Base-by-base conservation (phyloP, 2,888 invertebrate genomes). In the Augiades crinisus region DNA sequence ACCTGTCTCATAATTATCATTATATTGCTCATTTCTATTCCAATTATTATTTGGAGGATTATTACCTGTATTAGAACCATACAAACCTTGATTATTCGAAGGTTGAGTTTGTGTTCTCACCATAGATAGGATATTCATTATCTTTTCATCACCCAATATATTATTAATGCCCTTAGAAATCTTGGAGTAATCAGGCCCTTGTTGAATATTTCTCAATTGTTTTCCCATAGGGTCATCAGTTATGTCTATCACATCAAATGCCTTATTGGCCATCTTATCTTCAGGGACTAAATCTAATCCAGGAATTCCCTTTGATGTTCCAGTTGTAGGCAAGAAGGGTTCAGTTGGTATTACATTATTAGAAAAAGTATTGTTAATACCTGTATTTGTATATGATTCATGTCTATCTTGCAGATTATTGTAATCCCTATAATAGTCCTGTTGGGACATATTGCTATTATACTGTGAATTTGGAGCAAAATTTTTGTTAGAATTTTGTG, bases 201-300 rank as follows among this genome's bases (percentile, higher is more conserved):
- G 58, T 7, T 53, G 33, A 27, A 50, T 47, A 17, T 62, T 65
- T 49, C 45, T 14, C n/a, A 31, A 3, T 22, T 53, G 56, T 2
- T 47, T 49, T 2, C 61, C 55, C 5, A 19, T 37, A 10, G 34
- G 46, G 1, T 77, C 76, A 41, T 73, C 78, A 56, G 79, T 77
- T 31, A 87, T 81, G 54, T 85, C 83, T 59, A 84, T 75, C 8
- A 85, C 70, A 47, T 83, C 81, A 38, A 52, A 49, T 21, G 30
- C 6, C 41, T 58, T 62, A 13, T 54, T 63, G 12, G 34, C 24
- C 21, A 54, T 24, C 63, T 68, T 80, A 33, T 79, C 78, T 3
- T 91, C 91, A 57, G 86, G 88, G 6, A 94, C 92, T 54, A 95
- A 88, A 86, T 95, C 95, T 52, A 95, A 85, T 0, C 95, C 95